Evolutionary conservation across 2,797 vertebrate genomes (phyloP), one percentile per base, ranked within the genome.

Genomic region (Coendou prehensilis): DNA sequence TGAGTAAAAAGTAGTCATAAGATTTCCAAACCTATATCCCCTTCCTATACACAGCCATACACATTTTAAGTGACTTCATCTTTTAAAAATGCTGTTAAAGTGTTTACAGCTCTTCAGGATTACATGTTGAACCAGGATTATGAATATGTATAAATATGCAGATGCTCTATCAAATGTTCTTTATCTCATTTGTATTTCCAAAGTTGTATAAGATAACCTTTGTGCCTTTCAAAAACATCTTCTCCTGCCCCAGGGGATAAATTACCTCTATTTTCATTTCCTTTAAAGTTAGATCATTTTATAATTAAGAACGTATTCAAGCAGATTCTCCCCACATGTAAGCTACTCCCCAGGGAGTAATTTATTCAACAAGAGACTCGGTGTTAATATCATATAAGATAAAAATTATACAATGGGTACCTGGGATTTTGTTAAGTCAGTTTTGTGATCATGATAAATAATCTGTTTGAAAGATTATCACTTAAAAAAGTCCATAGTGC

Each of bases 201-300:
- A 96, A 95, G 93, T 95, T 96, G 81, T 96, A 7, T 73, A 94
- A 94, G 96, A 97, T 98, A 97, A 98, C 94, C 97, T 97, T 96
- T 97, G 97, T 97, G 93, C 79, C 96, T 97, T 97, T 98, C 96
- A 97, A 96, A 96, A 97, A 73, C 95, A 96, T 97, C 97, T 97
- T 97, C 94, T 97, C 61, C 83, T 79, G 81, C 88, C 93, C 95
- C 83, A 84, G 96, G 97, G 88, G 97, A 93, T 94, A 98, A 98
- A 98, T 98, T 98, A 97, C 96, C 96, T 97, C 96, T 97, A 97
- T 98, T 98, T 98, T 97, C 97, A 98, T 97, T 98, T 98, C 96
- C 97, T 98, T 98, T 97, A 97, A 96, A 97, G 96, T 97, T 96
- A 96, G 95, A 97, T 98, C 96, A 98, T 97, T 97, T 98, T 97